phyloP scores from a whole-genome alignment of 2,797 vertebrate genomes.

The Halcyon chelicuti region DNA sequence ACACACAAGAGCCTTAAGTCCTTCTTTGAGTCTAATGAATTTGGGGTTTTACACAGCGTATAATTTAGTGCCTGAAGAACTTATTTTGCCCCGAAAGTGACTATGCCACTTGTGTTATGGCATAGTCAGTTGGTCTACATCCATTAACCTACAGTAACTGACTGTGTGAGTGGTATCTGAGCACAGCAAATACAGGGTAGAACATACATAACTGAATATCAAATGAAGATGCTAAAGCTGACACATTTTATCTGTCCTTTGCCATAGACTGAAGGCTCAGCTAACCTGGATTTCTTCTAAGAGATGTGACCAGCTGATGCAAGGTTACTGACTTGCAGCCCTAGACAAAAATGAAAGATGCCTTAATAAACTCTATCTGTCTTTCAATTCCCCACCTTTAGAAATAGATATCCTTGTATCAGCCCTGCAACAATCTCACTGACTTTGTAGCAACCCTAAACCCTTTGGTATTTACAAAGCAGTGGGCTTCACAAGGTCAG shows the following conservation, averaged over 20 bases:
- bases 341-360: not conserved
- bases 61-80: not conserved
- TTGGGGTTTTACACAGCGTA: not conserved
- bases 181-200: not conserved
- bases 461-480: not conserved
- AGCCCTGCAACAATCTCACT: not conserved
- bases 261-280: not conserved
- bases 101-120: fast-evolving
- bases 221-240: not conserved
- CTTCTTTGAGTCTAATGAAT: not conserved
- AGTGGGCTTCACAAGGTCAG: not conserved
- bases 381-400: not conserved
- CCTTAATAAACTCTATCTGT: not conserved
- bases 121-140: not conserved
- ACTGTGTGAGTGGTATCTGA: not conserved
- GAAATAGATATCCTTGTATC: not conserved
- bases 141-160: not conserved
- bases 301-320: not conserved
- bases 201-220: not conserved
- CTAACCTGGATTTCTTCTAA: not conserved
- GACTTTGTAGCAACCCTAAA: not conserved
- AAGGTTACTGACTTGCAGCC: not conserved
- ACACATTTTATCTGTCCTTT: not conserved
- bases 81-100: not conserved
- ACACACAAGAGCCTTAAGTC: not conserved